Percentiles rank a stretch among this genome's conserved stretches.
These are phyloP conservation scores for Lipophrys pholis DNA, from an alignment of 2,113 vertebrate species.

Conservation along the genomic window DNA sequence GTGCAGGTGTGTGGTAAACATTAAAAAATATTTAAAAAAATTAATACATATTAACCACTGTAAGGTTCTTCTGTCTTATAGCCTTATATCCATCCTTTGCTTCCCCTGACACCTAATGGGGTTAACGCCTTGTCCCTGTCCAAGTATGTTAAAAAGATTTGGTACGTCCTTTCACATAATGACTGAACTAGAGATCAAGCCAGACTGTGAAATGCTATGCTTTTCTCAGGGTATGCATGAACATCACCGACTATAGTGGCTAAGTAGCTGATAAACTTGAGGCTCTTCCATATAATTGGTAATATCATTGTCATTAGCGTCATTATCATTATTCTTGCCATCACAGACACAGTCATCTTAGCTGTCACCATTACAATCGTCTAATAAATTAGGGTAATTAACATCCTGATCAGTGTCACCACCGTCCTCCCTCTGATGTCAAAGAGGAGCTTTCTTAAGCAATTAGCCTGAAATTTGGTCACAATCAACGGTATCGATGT, in stretches of 20 bases:
- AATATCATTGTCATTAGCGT: slow-evolving; percentile 49
- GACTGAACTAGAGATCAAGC: background rate
- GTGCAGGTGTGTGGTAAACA: background rate
- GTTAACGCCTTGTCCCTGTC: background rate
- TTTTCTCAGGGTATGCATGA: slow-evolving; percentile 10
- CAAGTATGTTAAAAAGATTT: background rate
- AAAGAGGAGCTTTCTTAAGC: slow-evolving; percentile 41
- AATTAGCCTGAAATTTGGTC: slow-evolving; percentile 46
- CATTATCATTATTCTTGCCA: slow-evolving; percentile 45
- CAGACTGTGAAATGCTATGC: background rate
- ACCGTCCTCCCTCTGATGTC: slow-evolving; percentile 49
- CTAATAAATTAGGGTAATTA: slow-evolving; percentile 59
- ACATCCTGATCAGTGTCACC: slow-evolving; percentile 55
- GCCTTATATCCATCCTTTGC: background rate
- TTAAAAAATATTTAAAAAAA: too few relatives aligned
- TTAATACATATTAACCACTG: too few relatives aligned
- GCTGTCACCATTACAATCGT: slow-evolving; percentile 28
- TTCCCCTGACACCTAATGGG: background rate
- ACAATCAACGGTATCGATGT: slow-evolving; percentile 43
- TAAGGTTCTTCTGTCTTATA: background rate
- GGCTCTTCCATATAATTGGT: slow-evolving; percentile 26
- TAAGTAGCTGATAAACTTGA: slow-evolving; percentile 5
- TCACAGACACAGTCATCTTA: slow-evolving; percentile 54
- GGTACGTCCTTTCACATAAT: background rate
- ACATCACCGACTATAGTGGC: too few relatives aligned